Evolutionary conservation across 2,888 invertebrate species (phyloP).

Genomic region (Dynastes tityus): DNA sequence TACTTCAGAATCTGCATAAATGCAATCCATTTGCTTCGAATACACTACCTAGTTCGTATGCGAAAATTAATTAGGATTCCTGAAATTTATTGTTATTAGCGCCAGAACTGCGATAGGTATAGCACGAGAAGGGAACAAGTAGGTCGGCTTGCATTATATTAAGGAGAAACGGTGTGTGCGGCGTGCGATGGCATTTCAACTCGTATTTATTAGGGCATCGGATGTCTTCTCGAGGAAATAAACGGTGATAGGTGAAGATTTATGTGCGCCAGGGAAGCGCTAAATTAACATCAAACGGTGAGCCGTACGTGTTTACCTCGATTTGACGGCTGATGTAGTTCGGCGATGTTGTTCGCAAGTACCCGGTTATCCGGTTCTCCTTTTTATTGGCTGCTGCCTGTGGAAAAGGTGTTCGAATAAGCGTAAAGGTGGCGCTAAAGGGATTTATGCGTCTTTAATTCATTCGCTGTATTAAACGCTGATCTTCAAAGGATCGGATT

Average conservation of each 20-base stretch:
- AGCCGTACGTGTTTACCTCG: conserved; percentile 27
- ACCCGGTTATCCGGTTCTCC: neutral
- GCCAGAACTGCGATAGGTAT: neutral
- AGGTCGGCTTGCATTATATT: conserved; percentile 14
- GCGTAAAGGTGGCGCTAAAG: too few species aligned
- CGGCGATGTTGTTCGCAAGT: neutral
- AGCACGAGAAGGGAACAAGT: neutral
- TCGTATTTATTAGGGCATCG: conserved; percentile 36
- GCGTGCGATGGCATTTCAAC: conserved; percentile 26
- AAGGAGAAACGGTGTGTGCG: conserved; percentile 1
- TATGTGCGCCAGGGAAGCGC: conserved; percentile 19
- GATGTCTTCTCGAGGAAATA: conserved; percentile 19
- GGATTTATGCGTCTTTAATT: too few species aligned
- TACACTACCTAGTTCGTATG: neutral
- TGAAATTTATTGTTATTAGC: conserved; percentile 41
- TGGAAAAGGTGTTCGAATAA: too few species aligned
- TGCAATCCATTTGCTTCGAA: conserved; percentile 18
- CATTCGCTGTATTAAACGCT: too few species aligned
- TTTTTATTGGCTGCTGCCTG: neutral
- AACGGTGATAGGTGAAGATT: conserved; percentile 42
- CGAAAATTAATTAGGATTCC: conserved; percentile 34
- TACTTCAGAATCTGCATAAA: neutral
- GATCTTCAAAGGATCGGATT: too few species aligned
- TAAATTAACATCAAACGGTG: conserved; percentile 33
- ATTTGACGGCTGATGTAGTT: conserved; percentile 21